These are phyloP conservation scores for Microtus richardsoni DNA, from an alignment of 2,113 vertebrate species.

Conservation along the genomic window DNA sequence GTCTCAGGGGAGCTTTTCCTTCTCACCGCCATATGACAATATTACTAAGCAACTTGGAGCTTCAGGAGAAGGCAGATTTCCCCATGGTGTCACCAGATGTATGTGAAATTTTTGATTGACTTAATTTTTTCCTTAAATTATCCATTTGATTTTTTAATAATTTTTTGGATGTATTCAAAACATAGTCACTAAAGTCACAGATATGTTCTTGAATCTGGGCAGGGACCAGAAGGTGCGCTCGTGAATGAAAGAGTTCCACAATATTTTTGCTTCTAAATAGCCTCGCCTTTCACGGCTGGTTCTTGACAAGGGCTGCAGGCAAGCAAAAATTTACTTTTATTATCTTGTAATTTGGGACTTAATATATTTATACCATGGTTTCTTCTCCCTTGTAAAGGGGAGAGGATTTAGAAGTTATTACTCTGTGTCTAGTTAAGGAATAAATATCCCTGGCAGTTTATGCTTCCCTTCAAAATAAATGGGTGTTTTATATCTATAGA, in stretches of 20 bases:
- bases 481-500: neutral
- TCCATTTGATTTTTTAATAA: neutral
- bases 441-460: neutral
- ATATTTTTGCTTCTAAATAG: conserved; percentile 44
- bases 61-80: conserved; percentile 21
- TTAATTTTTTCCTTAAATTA: conserved; percentile 8
- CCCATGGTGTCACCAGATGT: neutral
- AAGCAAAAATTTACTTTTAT: conserved; percentile 33
- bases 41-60: neutral
- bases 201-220: neutral
- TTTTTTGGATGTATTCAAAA: conserved; percentile 27
- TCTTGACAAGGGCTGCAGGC: conserved; percentile 17
- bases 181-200: neutral
- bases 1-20: conserved; percentile 61
- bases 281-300: neutral
- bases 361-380: conserved; percentile 11
- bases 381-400: neutral
- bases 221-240: neutral
- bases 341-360: conserved; percentile 22
- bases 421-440: conserved; percentile 40
- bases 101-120: conserved; percentile 41
- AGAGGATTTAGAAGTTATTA: conserved; percentile 38
- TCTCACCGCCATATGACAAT: neutral
- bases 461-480: conserved; percentile 55
- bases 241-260: neutral